These are phyloP conservation scores for Cephus nigrinus DNA, from an alignment of 2,888 invertebrate genomes.

Conservation along the genomic window DNA sequence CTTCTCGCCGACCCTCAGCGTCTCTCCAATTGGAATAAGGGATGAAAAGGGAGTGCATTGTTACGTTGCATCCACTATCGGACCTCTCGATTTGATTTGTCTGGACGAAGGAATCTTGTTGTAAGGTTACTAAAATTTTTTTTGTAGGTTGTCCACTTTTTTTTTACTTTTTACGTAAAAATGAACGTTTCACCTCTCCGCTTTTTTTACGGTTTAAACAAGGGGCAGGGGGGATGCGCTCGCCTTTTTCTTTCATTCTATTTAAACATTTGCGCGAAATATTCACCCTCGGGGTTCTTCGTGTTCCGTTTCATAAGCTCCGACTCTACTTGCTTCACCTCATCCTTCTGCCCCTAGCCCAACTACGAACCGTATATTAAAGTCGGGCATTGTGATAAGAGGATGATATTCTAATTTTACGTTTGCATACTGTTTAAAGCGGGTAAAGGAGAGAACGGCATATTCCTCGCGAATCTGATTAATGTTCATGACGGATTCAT, in stretches of 20 bases:
- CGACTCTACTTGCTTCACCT: slow-evolving; percentile 2
- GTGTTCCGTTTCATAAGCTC: background rate
- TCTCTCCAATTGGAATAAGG: background rate
- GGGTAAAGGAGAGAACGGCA: slow-evolving; percentile 9
- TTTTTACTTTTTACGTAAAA: slow-evolving; percentile 17
- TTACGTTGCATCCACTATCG: background rate
- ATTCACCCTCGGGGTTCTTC: slow-evolving; percentile 1
- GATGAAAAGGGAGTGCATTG: background rate
- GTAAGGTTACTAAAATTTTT: background rate
- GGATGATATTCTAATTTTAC: slow-evolving; percentile 20
- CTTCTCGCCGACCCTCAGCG: background rate
- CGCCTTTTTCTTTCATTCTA: background rate
- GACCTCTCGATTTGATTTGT: background rate
- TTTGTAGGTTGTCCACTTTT: background rate
- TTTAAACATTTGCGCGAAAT: slow-evolving; percentile 6
- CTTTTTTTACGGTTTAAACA: background rate
- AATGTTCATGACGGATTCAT: background rate
- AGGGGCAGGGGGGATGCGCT: background rate
- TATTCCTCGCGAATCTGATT: slow-evolving; percentile 3
- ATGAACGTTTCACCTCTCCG: slow-evolving; percentile 10
- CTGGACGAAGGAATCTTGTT: background rate
- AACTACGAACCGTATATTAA: slow-evolving; percentile 8
- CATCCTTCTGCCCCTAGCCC: background rate
- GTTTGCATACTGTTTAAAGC: slow-evolving; percentile 8
- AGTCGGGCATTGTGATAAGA: slow-evolving; percentile 18